These are phyloP conservation scores for Lepus townsendii DNA, from an alignment of 2,797 vertebrate species.

Conservation along the genomic window DNA sequence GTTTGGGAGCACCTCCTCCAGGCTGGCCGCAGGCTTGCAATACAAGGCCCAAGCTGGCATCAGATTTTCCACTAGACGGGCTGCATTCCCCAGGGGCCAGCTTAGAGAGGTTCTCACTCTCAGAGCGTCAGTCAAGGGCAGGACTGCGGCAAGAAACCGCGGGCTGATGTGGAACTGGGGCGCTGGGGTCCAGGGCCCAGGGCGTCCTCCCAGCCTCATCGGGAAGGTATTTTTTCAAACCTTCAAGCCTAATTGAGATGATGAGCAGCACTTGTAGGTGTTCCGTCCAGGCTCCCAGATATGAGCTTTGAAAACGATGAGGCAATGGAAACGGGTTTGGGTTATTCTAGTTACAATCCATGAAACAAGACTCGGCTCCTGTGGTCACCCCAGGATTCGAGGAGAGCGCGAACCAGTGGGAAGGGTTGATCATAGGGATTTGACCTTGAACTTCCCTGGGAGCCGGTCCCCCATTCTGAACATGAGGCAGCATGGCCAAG, in stretches of 20 bases:
- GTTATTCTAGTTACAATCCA: not conserved
- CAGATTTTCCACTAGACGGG: conserved; percentile 75
- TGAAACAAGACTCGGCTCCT: not conserved
- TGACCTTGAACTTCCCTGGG: not conserved
- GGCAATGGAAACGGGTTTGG: too few species aligned
- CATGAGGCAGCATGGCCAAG: not conserved
- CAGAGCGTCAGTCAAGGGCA: not conserved
- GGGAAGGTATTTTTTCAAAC: not conserved
- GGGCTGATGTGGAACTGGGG: not conserved
- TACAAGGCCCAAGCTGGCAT: conserved; percentile 49
- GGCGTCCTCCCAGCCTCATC: not conserved
- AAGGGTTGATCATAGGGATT: not conserved
- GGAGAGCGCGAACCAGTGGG: fast-evolving
- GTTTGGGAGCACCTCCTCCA: not conserved
- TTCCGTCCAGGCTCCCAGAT: not conserved
- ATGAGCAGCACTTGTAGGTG: not conserved
- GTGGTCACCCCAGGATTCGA: fast-evolving
- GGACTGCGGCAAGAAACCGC: conserved; percentile 14
- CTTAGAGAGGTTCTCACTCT: not conserved
- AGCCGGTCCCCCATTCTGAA: not conserved
- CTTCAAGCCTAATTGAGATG: not conserved
- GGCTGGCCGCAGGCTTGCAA: not conserved
- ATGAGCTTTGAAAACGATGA: not conserved
- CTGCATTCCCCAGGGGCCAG: not conserved
- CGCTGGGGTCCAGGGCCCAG: not conserved